A percentile compares a stretch with the other conserved stretches of the same genome.
phyloP scores from a whole-genome alignment of 2,113 vertebrate genomes.

The Datnioides undecimradiatus region DNA sequence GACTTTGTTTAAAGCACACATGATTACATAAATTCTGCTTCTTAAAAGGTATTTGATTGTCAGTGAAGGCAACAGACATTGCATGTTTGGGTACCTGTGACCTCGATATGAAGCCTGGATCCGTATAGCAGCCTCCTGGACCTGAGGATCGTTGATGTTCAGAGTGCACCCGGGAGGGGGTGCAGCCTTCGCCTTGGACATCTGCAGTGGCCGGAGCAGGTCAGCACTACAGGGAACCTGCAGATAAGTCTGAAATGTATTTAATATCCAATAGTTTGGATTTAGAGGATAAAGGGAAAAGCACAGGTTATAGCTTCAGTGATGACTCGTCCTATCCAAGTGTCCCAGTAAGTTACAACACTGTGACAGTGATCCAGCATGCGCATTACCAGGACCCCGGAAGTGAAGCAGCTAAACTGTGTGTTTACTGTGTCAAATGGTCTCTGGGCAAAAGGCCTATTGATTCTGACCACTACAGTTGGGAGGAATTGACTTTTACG shows the following conservation, averaged over 20 bases:
- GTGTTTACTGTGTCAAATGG: no score
- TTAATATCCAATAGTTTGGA: not conserved
- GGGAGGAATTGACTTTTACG: no score
- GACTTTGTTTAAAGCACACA: no score
- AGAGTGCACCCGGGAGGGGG: slow-evolving; percentile 72
- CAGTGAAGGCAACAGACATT: not conserved
- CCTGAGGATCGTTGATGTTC: slow-evolving; percentile 79
- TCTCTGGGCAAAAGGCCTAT: no score
- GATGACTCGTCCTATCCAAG: no score
- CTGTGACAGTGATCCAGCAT: no score
- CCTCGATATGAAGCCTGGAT: slow-evolving; percentile 83
- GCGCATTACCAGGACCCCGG: not conserved
- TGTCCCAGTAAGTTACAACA: no score
- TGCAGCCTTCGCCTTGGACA: slow-evolving; percentile 78
- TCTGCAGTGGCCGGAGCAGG: slow-evolving; percentile 52
- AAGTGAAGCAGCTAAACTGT: not conserved
- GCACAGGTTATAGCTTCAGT: no score
- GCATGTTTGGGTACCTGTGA: slow-evolving; percentile 69
- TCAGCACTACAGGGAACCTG: not conserved
- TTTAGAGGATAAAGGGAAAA: not conserved
- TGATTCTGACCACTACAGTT: no score
- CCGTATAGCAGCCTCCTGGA: slow-evolving; percentile 79
- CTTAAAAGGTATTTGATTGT: not conserved
- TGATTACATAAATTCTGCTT: not conserved
- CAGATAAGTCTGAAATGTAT: not conserved